Evolutionary conservation across 2,113 vertebrate genomes (phyloP).

Genomic region (Plestiodon gilberti): DNA sequence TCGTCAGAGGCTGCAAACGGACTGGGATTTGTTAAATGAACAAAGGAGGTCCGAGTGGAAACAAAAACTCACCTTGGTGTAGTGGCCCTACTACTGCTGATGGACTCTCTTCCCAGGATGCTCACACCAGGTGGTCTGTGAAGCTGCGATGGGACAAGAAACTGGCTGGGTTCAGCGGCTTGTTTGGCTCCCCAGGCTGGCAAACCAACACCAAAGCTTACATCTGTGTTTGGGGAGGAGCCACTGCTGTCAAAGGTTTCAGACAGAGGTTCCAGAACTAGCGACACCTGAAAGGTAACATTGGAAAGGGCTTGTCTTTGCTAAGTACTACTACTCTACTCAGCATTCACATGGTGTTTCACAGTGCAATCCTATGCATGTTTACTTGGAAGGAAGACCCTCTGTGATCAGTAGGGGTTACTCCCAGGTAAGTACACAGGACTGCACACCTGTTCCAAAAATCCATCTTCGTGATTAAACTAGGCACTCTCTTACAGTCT

Average conservation of each 20-base stretch:
- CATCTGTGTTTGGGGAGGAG: constrained; percentile 72
- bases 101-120: constrained; percentile 62
- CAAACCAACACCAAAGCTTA: constrained; percentile 51
- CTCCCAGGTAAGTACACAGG: no score
- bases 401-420: no score
- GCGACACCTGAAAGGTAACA: constrained; percentile 80
- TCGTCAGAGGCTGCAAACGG: no score
- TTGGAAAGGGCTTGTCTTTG: neutral
- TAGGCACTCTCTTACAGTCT: neutral
- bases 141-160: constrained; percentile 52
- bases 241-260: constrained; percentile 80
- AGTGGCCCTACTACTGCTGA: constrained; percentile 64
- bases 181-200: constrained; percentile 45
- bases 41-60: neutral
- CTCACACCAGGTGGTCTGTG: constrained; percentile 32
- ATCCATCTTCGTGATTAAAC: no score
- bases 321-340: no score
- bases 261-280: constrained; percentile 86
- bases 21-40: neutral
- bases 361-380: no score
- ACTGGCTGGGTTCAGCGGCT: constrained; percentile 38
- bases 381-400: no score
- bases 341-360: no score
- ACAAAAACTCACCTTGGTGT: constrained; percentile 79
- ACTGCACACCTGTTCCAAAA: no score